A percentile compares a stretch with the other conserved stretches of the same genome.
phyloP scores from a whole-genome alignment of 2,888 invertebrate species.

The Gibbula magus region DNA sequence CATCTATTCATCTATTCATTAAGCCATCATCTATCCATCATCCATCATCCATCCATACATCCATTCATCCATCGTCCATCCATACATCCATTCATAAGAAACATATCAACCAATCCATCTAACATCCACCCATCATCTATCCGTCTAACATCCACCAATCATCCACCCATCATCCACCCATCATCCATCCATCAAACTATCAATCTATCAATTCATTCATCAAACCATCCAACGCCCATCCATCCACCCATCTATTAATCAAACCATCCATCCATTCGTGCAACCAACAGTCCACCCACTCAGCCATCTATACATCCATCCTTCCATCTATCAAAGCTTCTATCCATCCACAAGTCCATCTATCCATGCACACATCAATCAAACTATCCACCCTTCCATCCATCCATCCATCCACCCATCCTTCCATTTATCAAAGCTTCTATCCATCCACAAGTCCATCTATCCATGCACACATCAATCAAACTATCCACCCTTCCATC shows the following conservation, averaged over 20 bases:
- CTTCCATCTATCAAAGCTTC: background rate
- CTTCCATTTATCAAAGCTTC: background rate
- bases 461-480: background rate
- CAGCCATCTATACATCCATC: background rate
- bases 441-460: background rate
- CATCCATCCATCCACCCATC: background rate
- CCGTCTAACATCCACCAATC: too few species aligned
- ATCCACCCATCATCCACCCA: too few species aligned
- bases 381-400: background rate
- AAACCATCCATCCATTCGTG: too few species aligned
- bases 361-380: background rate
- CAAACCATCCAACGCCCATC: too few species aligned
- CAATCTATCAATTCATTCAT: background rate
- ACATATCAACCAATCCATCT: too few species aligned
- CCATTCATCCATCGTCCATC: too few species aligned
- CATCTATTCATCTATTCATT: background rate
- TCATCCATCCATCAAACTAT: too few species aligned
- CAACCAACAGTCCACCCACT: too few species aligned
- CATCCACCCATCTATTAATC: background rate
- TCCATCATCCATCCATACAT: background rate
- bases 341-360: background rate
- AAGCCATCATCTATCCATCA: background rate
- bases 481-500: background rate
- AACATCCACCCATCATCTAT: too few species aligned
- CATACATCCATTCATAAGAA: too few species aligned